phyloP scores from a whole-genome alignment of 1,140 invertebrate genomes.

The Drosophila sucinea region DNA sequence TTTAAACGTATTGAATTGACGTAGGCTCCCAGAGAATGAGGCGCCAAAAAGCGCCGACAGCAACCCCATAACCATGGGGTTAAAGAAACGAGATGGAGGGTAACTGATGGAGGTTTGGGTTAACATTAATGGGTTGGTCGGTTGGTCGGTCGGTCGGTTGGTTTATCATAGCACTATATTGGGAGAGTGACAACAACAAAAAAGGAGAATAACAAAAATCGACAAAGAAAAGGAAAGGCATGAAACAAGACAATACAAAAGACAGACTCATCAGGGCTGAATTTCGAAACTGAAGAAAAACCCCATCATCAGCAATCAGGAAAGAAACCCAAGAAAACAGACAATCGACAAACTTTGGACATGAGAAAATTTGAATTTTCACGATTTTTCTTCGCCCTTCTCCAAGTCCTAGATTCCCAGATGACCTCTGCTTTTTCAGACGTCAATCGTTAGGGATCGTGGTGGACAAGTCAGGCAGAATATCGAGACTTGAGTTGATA shows the following conservation, averaged over 20 bases:
- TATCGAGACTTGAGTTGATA: too few species aligned
- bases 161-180: not conserved
- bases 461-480: too few species aligned
- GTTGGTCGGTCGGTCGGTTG: conserved; percentile 7
- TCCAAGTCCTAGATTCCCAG: too few species aligned
- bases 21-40: conserved; percentile 42
- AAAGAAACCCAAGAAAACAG: too few species aligned
- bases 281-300: too few species aligned
- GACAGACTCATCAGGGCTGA: too few species aligned
- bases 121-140: conserved; percentile 17
- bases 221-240: not conserved
- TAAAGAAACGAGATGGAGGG: not conserved
- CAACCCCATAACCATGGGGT: not conserved
- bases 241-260: not conserved
- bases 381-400: too few species aligned
- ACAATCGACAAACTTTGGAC: too few species aligned
- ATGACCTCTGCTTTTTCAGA: too few species aligned
- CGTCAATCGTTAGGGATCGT: too few species aligned
- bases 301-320: too few species aligned
- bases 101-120: not conserved
- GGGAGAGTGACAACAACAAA: conserved; percentile 7
- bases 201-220: not conserved
- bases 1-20: conserved; percentile 79
- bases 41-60: conserved; percentile 51
- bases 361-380: too few species aligned